These are phyloP conservation scores for Progne subis DNA, from an alignment of 2,113 vertebrate genomes.

Conservation along the genomic window DNA sequence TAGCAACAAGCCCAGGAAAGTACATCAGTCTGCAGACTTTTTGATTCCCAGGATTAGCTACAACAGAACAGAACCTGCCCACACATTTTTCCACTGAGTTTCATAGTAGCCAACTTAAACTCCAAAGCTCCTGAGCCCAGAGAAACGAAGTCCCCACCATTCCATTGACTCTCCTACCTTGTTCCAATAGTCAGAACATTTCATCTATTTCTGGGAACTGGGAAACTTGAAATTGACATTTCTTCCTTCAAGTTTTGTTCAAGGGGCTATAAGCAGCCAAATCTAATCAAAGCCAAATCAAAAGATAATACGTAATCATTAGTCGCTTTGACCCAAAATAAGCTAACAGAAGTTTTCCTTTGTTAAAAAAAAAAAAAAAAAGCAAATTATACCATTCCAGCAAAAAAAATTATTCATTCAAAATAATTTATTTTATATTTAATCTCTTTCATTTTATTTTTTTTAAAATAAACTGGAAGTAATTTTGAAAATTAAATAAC, in stretches of 20 bases:
- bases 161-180: background rate
- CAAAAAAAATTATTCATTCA: background rate
- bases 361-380: background rate
- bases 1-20: background rate
- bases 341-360: background rate
- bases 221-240: background rate
- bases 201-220: background rate
- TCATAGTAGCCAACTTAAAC: background rate
- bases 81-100: background rate
- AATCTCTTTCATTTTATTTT: background rate
- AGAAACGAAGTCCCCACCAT: background rate
- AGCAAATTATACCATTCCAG: background rate
- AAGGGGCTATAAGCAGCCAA: background rate
- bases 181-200: background rate
- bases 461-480: background rate
- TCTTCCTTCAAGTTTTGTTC: background rate
- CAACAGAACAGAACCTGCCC: background rate
- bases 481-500: background rate
- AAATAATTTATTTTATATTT: background rate
- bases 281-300: background rate
- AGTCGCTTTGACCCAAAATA: background rate
- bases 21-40: background rate
- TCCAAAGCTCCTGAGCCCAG: background rate
- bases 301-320: background rate
- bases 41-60: background rate